Percentiles rank a stretch among this genome's conserved stretches.
Evolutionary conservation across 2,113 vertebrate genomes (phyloP).

Genomic region (Apodemus sylvaticus): DNA sequence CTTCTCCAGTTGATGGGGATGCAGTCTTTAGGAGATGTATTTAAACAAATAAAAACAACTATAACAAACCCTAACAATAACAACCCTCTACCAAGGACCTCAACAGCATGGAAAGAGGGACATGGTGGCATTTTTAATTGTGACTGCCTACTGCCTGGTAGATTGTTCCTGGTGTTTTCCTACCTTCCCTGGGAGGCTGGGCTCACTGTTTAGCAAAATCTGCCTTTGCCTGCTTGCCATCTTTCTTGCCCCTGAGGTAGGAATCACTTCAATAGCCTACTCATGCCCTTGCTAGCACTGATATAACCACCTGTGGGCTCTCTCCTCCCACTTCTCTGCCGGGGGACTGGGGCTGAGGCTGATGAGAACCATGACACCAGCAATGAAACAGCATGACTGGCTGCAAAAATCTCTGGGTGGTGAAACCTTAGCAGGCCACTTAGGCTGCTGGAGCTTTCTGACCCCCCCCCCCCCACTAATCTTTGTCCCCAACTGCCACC

Average conservation of each 20-base stretch:
- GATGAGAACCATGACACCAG: neutral
- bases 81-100: constrained; percentile 71
- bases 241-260: constrained; percentile 84
- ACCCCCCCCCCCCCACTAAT: constrained; percentile 64
- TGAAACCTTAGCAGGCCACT: neutral
- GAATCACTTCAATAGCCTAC: constrained; percentile 86
- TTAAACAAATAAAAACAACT: constrained; percentile 10
- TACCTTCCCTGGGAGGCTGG: constrained; percentile 68
- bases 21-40: constrained; percentile 49
- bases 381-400: neutral
- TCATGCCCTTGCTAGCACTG: constrained; percentile 83
- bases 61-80: neutral
- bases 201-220: neutral
- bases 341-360: neutral
- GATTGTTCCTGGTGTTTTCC: constrained; percentile 69
- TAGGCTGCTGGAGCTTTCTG: constrained; percentile 5
- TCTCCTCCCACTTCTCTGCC: neutral
- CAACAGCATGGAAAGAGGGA: constrained; percentile 91
- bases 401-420: rapidly evolving
- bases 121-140: constrained; percentile 93
- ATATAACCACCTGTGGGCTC: constrained; percentile 84
- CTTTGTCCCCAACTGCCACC: constrained; percentile 69
- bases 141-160: constrained; percentile 79
- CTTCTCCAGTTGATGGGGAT: neutral
- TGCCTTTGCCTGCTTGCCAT: constrained; percentile 77